phyloP scores from a whole-genome alignment of 2,113 vertebrate species.

The Dicrurus megarhynchus region DNA sequence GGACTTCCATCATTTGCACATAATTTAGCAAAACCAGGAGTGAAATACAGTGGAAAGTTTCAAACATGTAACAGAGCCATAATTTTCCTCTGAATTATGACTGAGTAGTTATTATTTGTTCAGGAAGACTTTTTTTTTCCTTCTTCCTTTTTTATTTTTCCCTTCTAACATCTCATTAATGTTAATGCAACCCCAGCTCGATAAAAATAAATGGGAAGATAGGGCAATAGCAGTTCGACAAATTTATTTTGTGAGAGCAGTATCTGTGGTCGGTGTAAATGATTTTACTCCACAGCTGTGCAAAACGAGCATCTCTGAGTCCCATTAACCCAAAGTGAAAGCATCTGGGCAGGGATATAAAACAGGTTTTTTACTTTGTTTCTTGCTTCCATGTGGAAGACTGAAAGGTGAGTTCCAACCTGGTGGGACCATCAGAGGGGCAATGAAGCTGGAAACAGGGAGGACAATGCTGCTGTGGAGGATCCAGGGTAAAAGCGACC shows the following conservation, averaged over 20 bases:
- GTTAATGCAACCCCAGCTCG: slow-evolving; percentile 23
- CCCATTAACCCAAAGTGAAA: not conserved
- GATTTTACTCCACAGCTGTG: not conserved
- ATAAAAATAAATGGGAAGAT: slow-evolving; percentile 45
- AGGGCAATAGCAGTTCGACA: slow-evolving; percentile 9
- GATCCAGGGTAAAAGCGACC: not conserved
- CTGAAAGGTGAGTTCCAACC: not conserved
- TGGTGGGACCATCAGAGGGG: not conserved
- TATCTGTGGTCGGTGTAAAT: not conserved
- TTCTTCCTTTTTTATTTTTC: not conserved
- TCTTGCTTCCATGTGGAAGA: not conserved
- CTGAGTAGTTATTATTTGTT: slow-evolving; percentile 54
- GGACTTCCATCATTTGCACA: slow-evolving; percentile 15
- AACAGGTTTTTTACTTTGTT: not conserved
- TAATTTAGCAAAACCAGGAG: slow-evolving; percentile 31
- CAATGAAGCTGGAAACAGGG: not conserved
- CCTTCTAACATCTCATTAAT: slow-evolving; percentile 48
- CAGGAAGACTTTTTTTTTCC: not conserved
- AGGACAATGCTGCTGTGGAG: not conserved
- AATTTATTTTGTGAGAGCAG: slow-evolving; percentile 37
- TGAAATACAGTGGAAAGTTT: slow-evolving; percentile 18
- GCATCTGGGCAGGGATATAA: not conserved
- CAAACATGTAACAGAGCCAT: not conserved
- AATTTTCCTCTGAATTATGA: slow-evolving; percentile 45
- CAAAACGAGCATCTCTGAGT: not conserved